Conservation (phyloP, 2,888 invertebrate species). For the Liopterus haemorrhoidalis region DNA sequence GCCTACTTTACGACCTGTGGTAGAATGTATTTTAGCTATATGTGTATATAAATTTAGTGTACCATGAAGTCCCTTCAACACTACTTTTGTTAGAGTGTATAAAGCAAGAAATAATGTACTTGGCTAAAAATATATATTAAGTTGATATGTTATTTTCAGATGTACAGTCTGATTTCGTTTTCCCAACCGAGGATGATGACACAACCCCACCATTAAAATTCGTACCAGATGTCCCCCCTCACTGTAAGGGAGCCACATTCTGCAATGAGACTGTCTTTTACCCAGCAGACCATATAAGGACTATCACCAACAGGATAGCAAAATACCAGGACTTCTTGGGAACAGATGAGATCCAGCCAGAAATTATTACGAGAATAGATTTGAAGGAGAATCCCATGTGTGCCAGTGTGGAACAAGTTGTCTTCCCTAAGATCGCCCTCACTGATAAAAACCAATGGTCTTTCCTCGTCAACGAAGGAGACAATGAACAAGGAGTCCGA, state of each 20-base stretch:
- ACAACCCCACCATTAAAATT: slow-evolving; percentile 1
- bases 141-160: too few relatives aligned
- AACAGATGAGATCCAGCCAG: slow-evolving; percentile 34
- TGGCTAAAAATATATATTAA: too few relatives aligned
- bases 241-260: slow-evolving; percentile 39
- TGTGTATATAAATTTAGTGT: too few relatives aligned
- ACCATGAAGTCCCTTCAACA: too few relatives aligned
- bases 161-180: slow-evolving; percentile 16
- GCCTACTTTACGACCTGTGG: too few relatives aligned
- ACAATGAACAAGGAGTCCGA: slow-evolving; percentile 64
- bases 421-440: slow-evolving; percentile 57
- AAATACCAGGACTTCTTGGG: slow-evolving; percentile 33
- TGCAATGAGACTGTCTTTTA: slow-evolving; percentile 47
- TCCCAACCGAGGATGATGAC: slow-evolving; percentile 10
- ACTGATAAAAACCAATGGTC: slow-evolving; percentile 61
- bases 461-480: slow-evolving; percentile 60
- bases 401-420: slow-evolving; percentile 45
- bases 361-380: slow-evolving; percentile 34
- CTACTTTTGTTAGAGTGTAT: too few relatives aligned
- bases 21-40: too few relatives aligned
- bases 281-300: slow-evolving; percentile 42
- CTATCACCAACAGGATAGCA: slow-evolving; percentile 38
- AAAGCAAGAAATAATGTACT: too few relatives aligned
- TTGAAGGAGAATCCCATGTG: slow-evolving; percentile 38
- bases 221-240: background rate